Base-by-base conservation (phyloP, 1,140 invertebrate genomes). In the Calephelis nemesis region DNA sequence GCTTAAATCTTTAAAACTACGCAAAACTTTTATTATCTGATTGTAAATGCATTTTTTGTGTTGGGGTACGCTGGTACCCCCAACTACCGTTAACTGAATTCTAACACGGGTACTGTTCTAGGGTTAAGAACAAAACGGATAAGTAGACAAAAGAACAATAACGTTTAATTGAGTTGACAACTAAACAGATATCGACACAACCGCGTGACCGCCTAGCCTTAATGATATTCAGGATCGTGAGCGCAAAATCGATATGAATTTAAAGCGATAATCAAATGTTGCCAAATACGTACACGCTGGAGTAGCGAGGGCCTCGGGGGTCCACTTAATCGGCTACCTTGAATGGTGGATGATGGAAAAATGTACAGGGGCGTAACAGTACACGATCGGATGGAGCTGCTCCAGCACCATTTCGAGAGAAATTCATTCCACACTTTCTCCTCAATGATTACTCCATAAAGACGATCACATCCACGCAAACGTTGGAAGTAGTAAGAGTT, bases 221-320 rank as follows among this genome's bases (percentile, higher is more conserved):
- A 82, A 78, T 73, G 75, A 74, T 74, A 81, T 78, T 73, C 75
- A 67, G 75, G 70, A 73, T 86, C 82, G 82, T 87, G 84, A 72
- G 70, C 62, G 70, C 62, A 65, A 48, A 68, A 71, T 65, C 74
- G 73, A 79, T 78, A 82, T 73, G 66, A 67, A 74, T 72, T 68
- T 65, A 71, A 68, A 70, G 63, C 63, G 70, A 69, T 74, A 81
- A 85, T 85, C 79, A 80, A 76, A 66, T 67, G 68, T 77, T 77
- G 67, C 80, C 85, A 83, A 85, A 87, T 84, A 86, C 72, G 78
- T 73, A 77, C 62, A 78, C 72, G 76, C 67, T 78, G 81, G 77
- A 81, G 77, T 68, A 39, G 42, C 42, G 42, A 50, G 48, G 63
- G 15, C 45, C 73, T 75, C 72, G 60, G 47, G 66, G 69, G 39